Base-by-base conservation (phyloP, 1,140 invertebrate genomes). In the Leptinotarsa lineolata region DNA sequence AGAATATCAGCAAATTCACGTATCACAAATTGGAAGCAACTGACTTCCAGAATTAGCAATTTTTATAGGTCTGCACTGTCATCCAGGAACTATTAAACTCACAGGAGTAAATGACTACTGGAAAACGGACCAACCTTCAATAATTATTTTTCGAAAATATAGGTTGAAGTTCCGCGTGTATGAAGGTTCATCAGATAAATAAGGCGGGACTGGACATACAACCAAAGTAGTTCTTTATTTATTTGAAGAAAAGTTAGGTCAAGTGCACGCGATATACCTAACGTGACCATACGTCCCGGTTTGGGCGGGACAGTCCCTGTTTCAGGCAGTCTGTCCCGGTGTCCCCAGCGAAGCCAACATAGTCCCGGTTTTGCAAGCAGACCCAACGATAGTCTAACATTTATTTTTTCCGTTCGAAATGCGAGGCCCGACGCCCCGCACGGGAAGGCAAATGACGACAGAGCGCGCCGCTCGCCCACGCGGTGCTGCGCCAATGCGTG, bases 181-280 rank as follows among this genome's bases (percentile, higher is more conserved):
- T 73, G 73, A 70, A 15, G 77, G 76, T n/a, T 39, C 45, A 61
- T 48, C 71, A 70, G 76, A 79, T 68, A 70, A 68, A 71, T 70
- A 73, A 70, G 54, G 64, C 45, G 75, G 77, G 24, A 75, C 74
- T 61, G 78, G 74, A 13, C 80, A 80, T 67, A 61, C 72, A 15
- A 60, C 74, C 18, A 78, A 79, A 73, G 76, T 83, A 59, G 80
- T 82, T 8, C 59, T 78, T 68, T 20, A 80, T 39, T 78, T 83
- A 46, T 12, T 81, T 15, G 69, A 82, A 78, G 68, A 79, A 61
- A 72, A 78, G 61, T 74, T 85, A n/a, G 30, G 78, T 45, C 78
- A 79, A n/a, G n/a, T n/a, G n/a, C n/a, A n/a, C n/a, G n/a, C n/a
- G n/a, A n/a, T n/a, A n/a, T n/a, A n/a, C n/a, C n/a, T n/a, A n/a